Conservation (phyloP, 2,113 vertebrate genomes). For the Hypomesus transpacificus region DNA sequence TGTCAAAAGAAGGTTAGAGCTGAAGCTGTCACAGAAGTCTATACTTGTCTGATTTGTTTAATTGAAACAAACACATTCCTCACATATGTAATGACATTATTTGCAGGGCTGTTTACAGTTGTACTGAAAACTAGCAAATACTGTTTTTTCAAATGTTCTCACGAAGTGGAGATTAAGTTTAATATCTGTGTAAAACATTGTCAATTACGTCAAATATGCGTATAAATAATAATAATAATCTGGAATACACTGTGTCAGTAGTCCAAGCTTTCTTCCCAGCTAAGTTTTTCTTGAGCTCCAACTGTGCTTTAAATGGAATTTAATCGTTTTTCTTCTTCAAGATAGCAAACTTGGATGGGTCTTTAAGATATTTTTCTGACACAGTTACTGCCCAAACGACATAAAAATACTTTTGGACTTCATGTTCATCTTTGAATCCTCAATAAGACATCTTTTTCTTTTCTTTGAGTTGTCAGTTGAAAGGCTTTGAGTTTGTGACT, state of each 20-base stretch:
- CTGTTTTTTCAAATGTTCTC: background rate
- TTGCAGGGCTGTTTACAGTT: background rate
- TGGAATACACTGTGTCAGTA: background rate
- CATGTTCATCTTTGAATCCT: conserved; percentile 7
- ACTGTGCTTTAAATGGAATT: background rate
- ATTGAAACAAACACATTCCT: background rate
- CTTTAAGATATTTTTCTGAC: background rate
- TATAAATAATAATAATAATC: background rate
- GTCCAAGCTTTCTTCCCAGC: background rate
- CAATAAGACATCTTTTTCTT: background rate
- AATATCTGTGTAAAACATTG: too few species aligned
- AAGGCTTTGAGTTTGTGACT: background rate
- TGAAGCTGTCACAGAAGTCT: too few species aligned
- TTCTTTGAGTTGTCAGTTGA: background rate
- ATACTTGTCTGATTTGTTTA: too few species aligned
- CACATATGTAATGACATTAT: background rate
- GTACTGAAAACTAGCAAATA: background rate
- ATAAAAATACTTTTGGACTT: background rate
- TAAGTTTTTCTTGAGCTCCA: background rate
- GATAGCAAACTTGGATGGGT: background rate
- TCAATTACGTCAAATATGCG: background rate
- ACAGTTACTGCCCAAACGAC: conserved; percentile 32
- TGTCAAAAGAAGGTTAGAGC: background rate
- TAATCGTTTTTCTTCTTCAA: background rate
- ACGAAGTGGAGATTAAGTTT: too few species aligned